Evolutionary conservation across 2,113 vertebrate genomes (phyloP), one percentile per base, ranked within the genome.

Genomic region (Dunckerocampus dactyliophorus): DNA sequence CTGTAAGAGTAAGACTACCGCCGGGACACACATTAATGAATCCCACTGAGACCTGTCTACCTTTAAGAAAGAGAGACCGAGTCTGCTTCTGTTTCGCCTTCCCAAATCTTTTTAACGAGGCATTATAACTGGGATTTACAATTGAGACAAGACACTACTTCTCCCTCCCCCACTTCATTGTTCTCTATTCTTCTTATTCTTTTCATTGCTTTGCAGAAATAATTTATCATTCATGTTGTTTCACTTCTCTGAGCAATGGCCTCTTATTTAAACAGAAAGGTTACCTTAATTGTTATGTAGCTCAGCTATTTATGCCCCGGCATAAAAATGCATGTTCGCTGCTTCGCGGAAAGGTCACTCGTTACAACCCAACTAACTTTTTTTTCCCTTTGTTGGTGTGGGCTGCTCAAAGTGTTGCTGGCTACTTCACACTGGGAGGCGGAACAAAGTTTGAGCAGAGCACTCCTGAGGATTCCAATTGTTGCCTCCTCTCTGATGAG

Each of bases 1-100:
- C 91, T 90, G 89, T 92, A 88, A 86, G 87, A 93, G 91, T 90
- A 92, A 91, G 91, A 91, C 93, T 92, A 93, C 94, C 92, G 87
- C 82, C 71, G 89, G 93, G 92, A 94, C 89, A 88, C 89, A 88
- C 93, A 93, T 94, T 97, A 98, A 97, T 98, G 95, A 97, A 97
- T 97, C 94, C 96, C 95, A 92, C 75, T 65, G 95, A 96, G 95
- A 94, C 95, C 84, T 90, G 84, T 88, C 83, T 88, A 92, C 91
- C 93, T 92, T 94, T 91, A 93, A 93, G 88, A 92, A 87, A 85
- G 84, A 85, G 92, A 90, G 91, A 89, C 77, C 85, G 88, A 91
- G 88, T 89, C 89, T 92, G 85, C 91, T 90, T 93, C 92, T 89
- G 90, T 90, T 94, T 94, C 92, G 90, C 93, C 92, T 94, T 92